Evolutionary conservation across 2,113 vertebrate genomes (phyloP), one percentile per base, ranked within the genome.

Genomic region (Odontophorus gujanensis): DNA sequence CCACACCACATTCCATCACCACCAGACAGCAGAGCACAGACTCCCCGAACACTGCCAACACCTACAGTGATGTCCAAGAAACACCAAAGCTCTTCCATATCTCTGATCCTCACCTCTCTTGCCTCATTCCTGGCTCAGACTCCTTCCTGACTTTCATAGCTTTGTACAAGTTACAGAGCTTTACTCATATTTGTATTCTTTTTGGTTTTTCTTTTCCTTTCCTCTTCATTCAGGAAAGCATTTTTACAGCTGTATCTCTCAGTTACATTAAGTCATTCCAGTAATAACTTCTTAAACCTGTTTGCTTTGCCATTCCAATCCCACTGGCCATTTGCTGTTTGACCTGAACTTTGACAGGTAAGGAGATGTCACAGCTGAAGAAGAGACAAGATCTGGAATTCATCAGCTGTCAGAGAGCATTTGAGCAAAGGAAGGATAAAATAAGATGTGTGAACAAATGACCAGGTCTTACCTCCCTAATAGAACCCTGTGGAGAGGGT

Each of bases 401-500:
- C 72, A 87, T 72, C 79, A 75, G 32, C 76, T 85, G 42, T 77
- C 81, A 91, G 34, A 67, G 22, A 71, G 57, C 14, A 40, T 73
- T 34, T 95, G 68, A 89, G 76, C 24, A 77, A 74, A 47, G 51
- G 55, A 85, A 89, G 85, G 32, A 91, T 50, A 93, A 95, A 83
- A 85, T 65, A 28, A 91, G 81, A 87, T 48, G 42, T 78, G 77
- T 83, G 91, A 93, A 87, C 42, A 96, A 89, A 92, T 83, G 85
- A 59, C 76, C 65, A 59, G 87, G 85, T 87, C 87, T 91, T 92
- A 95, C 91, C 59, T 91, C 79, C 47, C 61, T 94, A 92, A 95
- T 21, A 90, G 85, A 96, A 93, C 57, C 82, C 82, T 68, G 57
- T 80, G 72, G 93, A 97, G 89, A 89, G 72, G 76, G 89, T 91